Base-by-base conservation (phyloP, 2,113 vertebrate genomes). In the Colistium nudipinnis region DNA sequence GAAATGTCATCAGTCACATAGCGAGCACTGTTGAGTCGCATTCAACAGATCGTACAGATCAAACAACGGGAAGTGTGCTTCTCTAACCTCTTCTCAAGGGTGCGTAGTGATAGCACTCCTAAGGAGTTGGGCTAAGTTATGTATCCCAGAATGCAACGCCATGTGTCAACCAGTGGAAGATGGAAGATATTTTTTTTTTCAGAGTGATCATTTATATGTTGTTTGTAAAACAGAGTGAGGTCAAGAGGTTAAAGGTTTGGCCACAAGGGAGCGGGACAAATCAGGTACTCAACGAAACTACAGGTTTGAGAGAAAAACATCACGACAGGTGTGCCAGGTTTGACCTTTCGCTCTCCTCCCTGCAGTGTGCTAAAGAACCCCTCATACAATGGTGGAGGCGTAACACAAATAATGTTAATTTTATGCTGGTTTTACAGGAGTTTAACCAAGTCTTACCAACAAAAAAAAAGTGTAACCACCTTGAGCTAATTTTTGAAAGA, bases 211-310 rank as follows among this genome's bases (percentile, higher is more conserved):
- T 31, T 31, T 31, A 31, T 4, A 44, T 44, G n/a, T 44, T 17
- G n/a, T 44, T 4, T 22, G 43, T 45, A 10, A 45, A 45, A 38
- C 17, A 47, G 28, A 55, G 17, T 4, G 4, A 33, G 57, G 56
- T 68, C 19, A 55, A 28, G 31, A 56, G 51, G 59, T 69, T 17
- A 2, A 9, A 74, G 59, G 52, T 68, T 25, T 13, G 24, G 52
- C 16, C 49, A 28, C 12, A 13, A 8, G 14, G 12, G 53, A 27
- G 12, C 7, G 1, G n/a, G 51, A 27, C 25, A 38, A n/a, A 35
- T 22, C 6, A 30, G 44, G n/a, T 7, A 7, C 17, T 41, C n/a
- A 33, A 33, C 41, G 47, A 22, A 51, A 53, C 25, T 53, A 17
- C 13, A 41, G 66, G 12, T 3, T 44, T 13, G 20, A 0, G 9